Conservation (phyloP, 2,888 invertebrate genomes). For the Junonia oenone region DNA sequence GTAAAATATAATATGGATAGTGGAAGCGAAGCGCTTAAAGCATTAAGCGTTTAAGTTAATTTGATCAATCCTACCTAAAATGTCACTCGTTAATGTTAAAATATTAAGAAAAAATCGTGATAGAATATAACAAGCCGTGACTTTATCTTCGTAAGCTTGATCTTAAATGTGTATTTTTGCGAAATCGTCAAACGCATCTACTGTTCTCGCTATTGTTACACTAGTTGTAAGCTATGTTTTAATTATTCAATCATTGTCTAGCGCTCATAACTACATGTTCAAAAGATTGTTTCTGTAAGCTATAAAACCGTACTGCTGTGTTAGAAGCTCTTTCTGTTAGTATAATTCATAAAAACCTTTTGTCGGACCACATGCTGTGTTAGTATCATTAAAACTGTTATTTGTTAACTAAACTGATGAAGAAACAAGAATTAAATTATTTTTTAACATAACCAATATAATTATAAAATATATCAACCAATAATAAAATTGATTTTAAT, state of each 20-base stretch:
- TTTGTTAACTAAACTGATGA: slow-evolving; percentile 31
- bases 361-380: slow-evolving; percentile 27
- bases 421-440: slow-evolving; percentile 32
- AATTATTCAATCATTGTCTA: slow-evolving; percentile 1
- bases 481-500: no score
- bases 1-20: slow-evolving; percentile 25
- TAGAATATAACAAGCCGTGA: slow-evolving; percentile 22
- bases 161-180: slow-evolving; percentile 1
- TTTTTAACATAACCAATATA: no score
- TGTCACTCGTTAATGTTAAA: neutral
- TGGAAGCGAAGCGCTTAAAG: slow-evolving; percentile 38
- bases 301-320: slow-evolving; percentile 4
- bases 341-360: slow-evolving; percentile 19
- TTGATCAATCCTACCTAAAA: neutral
- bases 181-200: slow-evolving; percentile 4
- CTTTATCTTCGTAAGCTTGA: slow-evolving; percentile 20
- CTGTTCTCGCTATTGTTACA: slow-evolving; percentile 6
- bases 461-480: no score
- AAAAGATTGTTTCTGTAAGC: slow-evolving; percentile 5
- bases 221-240: slow-evolving; percentile 19
- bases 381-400: slow-evolving; percentile 10
- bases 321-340: slow-evolving; percentile 26
- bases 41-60: slow-evolving; percentile 27
- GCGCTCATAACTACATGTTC: slow-evolving; percentile 13
- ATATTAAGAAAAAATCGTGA: slow-evolving; percentile 19